Percentiles rank a stretch among this genome's conserved stretches.
These are phyloP conservation scores for Physeter macrocephalus DNA, from an alignment of 2,113 vertebrate species.

Conservation along the genomic window DNA sequence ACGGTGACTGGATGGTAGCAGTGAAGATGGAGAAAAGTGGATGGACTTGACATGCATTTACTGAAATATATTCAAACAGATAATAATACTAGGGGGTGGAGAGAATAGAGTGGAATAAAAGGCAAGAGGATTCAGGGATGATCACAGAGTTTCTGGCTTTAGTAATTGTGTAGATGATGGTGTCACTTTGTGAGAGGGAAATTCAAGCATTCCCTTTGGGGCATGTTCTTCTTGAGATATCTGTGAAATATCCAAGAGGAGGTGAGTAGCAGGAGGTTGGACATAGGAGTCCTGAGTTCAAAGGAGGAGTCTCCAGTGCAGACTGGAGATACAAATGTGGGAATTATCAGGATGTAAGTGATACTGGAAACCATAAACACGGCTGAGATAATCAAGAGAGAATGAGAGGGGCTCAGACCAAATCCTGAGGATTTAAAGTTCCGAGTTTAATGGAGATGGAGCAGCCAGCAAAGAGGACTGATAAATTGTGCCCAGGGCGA, in stretches of 20 bases:
- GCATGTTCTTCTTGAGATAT: not conserved
- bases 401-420: not conserved
- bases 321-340: not conserved
- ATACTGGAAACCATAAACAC: not conserved
- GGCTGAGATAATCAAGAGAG: not conserved
- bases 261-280: not conserved
- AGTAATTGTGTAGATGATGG: not conserved
- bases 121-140: not conserved
- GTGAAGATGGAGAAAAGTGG: not conserved
- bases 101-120: not conserved
- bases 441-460: not conserved
- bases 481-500: not conserved
- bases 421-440: not conserved
- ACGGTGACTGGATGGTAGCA: not conserved
- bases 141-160: not conserved
- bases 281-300: not conserved
- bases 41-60: not conserved
- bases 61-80: not conserved
- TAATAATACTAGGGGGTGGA: not conserved
- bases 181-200: not conserved
- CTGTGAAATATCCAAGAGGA: not conserved
- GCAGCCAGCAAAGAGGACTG: not conserved
- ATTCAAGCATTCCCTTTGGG: not conserved
- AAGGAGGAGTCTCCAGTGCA: not conserved
- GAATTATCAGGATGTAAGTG: not conserved